phyloP scores from a whole-genome alignment of 1,140 invertebrate genomes.

The Eupristina koningsbergeri region DNA sequence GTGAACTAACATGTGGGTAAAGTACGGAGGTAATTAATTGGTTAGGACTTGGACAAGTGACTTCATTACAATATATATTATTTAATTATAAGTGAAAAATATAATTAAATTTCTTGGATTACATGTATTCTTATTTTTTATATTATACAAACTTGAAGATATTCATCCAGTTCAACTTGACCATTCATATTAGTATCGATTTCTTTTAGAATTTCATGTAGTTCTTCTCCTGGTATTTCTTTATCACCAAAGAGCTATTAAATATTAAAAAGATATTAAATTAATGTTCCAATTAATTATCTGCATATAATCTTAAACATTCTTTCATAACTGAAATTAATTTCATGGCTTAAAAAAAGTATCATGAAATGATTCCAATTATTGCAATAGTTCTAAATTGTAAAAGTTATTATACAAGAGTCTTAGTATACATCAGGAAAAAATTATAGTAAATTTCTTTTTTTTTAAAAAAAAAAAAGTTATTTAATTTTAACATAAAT shows the following conservation, averaged over 20 bases:
- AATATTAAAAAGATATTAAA: constrained; percentile 65
- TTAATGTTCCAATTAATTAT: constrained; percentile 72
- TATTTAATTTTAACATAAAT: no score
- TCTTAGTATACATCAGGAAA: constrained; percentile 50
- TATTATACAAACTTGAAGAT: constrained; percentile 94
- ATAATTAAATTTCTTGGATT: no score
- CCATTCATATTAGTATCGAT: constrained; percentile 99
- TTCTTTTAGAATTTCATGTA: constrained; percentile 97
- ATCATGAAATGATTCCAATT: constrained; percentile 78
- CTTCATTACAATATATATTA: no score
- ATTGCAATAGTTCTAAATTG: constrained; percentile 77
- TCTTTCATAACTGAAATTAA: constrained; percentile 80
- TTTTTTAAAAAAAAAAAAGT: no score
- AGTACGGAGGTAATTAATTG: no score
- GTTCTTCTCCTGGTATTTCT: constrained; percentile 92
- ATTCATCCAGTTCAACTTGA: constrained; percentile 98
- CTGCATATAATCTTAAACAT: constrained; percentile 83
- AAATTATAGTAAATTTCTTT: no score
- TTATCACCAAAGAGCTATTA: constrained; percentile 90
- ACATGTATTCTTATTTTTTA: no score
- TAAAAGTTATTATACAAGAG: constrained; percentile 56
- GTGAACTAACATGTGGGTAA: no score
- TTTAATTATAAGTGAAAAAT: constrained; percentile 6
- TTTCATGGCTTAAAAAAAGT: constrained; percentile 79
- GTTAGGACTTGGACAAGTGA: no score